Evolutionary conservation across 2,113 vertebrate genomes (phyloP), one percentile per base, ranked within the genome.

Genomic region (Muntiacus muntjak): DNA sequence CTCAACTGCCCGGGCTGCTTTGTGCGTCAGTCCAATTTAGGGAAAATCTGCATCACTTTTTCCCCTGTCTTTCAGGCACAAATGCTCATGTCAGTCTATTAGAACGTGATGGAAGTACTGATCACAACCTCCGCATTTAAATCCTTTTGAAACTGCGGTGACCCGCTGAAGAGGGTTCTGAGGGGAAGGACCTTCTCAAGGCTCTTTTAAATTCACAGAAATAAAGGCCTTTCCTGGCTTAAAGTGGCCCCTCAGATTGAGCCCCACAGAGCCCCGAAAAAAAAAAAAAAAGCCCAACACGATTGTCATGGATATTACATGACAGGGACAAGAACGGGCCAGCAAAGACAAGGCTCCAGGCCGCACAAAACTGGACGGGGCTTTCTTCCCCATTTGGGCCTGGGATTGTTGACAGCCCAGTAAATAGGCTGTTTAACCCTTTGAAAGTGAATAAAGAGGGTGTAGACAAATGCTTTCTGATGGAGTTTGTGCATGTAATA

Each of bases 341-440:
- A 99, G 99, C 98, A 97, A 55, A 99, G 99, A 99, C 99, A 99
- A 99, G 99, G 99, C 99, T 99, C 98, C 98, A 98, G 98, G 97
- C 99, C 92, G 98, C 99, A 99, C 99, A 99, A 99, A 99, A 99
- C 99, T 99, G 98, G 98, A 98, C 98, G 99, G 99, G 99, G 99
- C 99, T 99, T 99, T 99, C 99, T 92, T 52, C 19, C 96, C 94
- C 98, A 99, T 99, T 98, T 97, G 98, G 99, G 99, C 99, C 99
- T 99, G 98, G 98, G 99, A 98, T 99, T 99, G 99, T 99, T 99
- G 99, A 99, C 99, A 99, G 99, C 99, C 99, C 98, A 98, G 98
- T 99, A 99, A 99, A 99, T 99, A 99, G 99, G 99, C 99, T 99
- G 99, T 99, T 99, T 99, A 99, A 99, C 99, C 99, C 99, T 99